A percentile compares a stretch with the other conserved stretches of the same genome.
phyloP scores from a whole-genome alignment of 2,888 invertebrate genomes.

The Sesamia inferens region DNA sequence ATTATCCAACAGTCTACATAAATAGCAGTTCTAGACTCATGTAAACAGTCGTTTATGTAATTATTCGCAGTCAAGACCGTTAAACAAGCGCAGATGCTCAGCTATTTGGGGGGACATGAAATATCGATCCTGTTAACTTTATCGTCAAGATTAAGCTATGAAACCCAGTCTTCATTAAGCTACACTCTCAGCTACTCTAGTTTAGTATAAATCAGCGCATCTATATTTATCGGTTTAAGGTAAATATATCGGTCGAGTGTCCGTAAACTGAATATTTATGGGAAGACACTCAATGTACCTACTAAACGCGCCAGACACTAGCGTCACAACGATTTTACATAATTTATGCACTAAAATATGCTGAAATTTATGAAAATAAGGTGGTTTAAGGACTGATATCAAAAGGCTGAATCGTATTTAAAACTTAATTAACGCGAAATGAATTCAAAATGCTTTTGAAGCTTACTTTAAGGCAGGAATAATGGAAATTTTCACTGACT shows the following conservation, averaged over 20 bases:
- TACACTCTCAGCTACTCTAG: conserved; percentile 61
- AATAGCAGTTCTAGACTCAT: conserved; percentile 52
- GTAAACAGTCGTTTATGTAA: conserved; percentile 56
- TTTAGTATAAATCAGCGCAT: conserved; percentile 74
- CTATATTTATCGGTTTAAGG: conserved; percentile 64
- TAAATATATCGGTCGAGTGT: conserved; percentile 67
- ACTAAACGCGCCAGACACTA: conserved; percentile 75
- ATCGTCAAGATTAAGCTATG: conserved; percentile 62
- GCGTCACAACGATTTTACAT: conserved; percentile 82
- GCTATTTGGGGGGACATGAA: conserved; percentile 58
- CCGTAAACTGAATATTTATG: conserved; percentile 84
- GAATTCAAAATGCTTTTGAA: conserved; percentile 66
- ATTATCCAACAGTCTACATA: conserved; percentile 40
- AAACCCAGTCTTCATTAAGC: conserved; percentile 63
- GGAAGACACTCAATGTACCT: conserved; percentile 64
- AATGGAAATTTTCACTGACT: conserved; percentile 56
- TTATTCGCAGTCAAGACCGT: conserved; percentile 49
- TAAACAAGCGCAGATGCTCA: conserved; percentile 55
- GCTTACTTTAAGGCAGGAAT: conserved; percentile 54
- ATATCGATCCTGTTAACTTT: conserved; percentile 60
- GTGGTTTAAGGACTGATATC: conserved; percentile 60
- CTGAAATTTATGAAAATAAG: conserved; percentile 75
- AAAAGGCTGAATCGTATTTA: conserved; percentile 64
- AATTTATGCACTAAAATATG: conserved; percentile 79
- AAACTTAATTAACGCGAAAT: conserved; percentile 67